Conservation (phyloP, 2,888 invertebrate genomes). For the Stegana nigrithorax region DNA sequence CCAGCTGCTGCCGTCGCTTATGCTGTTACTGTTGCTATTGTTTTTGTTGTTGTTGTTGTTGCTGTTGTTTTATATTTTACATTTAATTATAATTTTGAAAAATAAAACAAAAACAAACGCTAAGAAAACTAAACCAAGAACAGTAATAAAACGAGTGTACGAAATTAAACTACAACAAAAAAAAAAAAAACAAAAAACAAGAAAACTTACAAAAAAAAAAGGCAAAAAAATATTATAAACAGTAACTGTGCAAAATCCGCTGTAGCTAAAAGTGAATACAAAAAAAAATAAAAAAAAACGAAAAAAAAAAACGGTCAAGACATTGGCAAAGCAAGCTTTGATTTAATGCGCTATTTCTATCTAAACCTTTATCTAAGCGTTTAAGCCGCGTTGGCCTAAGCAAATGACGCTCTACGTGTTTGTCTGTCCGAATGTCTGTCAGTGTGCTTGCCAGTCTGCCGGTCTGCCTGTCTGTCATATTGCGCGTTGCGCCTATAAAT, state of each 20-base stretch:
- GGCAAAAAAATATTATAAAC: too few relatives aligned
- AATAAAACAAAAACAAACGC: constrained; percentile 31
- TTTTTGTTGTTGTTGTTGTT: not conserved
- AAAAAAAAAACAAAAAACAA: too few relatives aligned
- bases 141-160: constrained; percentile 1
- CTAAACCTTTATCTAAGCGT: constrained; percentile 3
- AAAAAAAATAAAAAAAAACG: not conserved
- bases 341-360: not conserved
- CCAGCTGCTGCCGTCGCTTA: constrained; percentile 12
- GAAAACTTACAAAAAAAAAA: not conserved
- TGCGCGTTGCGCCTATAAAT: too few relatives aligned
- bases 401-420: too few relatives aligned
- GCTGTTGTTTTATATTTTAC: too few relatives aligned
- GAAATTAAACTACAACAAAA: not conserved
- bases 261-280: not conserved
- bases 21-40: too few relatives aligned
- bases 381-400: too few relatives aligned
- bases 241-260: constrained; percentile 7
- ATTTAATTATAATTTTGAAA: constrained; percentile 49
- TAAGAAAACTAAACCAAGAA: constrained; percentile 43
- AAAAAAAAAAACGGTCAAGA: too few relatives aligned
- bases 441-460: too few relatives aligned
- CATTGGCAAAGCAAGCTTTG: too few relatives aligned
- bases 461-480: too few relatives aligned
- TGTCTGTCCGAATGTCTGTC: too few relatives aligned